phyloP scores from a whole-genome alignment of 92 coral and sea anemone genomes.

The Porites divaricata region DNA sequence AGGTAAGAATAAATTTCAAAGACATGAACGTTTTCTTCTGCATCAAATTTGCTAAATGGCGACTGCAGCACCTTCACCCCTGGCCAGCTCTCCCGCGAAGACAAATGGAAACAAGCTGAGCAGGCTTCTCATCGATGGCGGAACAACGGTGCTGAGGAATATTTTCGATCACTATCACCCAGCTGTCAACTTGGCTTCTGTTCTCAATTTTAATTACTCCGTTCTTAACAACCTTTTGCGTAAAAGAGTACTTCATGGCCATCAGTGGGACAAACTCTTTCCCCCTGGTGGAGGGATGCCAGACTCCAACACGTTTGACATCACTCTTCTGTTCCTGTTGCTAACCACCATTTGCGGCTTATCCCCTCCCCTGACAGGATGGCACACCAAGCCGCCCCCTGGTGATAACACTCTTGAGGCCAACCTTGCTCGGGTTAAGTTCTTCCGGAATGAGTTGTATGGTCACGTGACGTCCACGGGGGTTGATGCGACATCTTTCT shows the following conservation, averaged over 20 bases:
- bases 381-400: constrained; percentile 46
- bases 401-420: constrained; percentile 55
- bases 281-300: constrained; percentile 53
- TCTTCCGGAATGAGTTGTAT: constrained; percentile 52
- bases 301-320: constrained; percentile 55
- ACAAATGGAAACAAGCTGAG: constrained; percentile 33
- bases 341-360: constrained; percentile 64
- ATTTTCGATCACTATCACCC: neutral
- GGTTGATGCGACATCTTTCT: constrained; percentile 32
- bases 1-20: no score
- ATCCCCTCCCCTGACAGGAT: constrained; percentile 31
- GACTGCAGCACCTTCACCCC: constrained; percentile 9
- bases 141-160: constrained; percentile 16
- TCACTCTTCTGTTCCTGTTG: constrained; percentile 63
- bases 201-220: neutral
- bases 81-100: constrained; percentile 26
- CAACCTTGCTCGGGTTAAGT: constrained; percentile 58
- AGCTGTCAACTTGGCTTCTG: constrained; percentile 4
- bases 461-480: constrained; percentile 41
- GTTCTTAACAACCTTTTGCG: neutral
- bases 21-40: no score
- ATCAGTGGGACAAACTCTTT: constrained; percentile 66
- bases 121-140: constrained; percentile 36
- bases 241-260: constrained; percentile 35
- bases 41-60: no score